Base-by-base conservation (phyloP, 1,140 invertebrate species). In the Maconellicoccus hirsutus region DNA sequence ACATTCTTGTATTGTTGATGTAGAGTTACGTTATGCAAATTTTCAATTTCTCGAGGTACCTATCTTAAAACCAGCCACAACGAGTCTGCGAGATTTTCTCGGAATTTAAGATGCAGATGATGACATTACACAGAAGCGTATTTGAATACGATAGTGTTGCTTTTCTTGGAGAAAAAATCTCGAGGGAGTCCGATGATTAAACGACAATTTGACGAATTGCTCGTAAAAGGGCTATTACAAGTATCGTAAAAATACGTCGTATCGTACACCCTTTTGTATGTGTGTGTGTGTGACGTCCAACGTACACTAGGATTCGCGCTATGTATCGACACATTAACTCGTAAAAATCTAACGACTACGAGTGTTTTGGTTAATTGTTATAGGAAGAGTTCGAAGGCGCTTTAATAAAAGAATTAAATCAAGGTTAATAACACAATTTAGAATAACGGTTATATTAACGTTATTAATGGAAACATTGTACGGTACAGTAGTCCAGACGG, bases 131-230 rank as follows among this genome's bases (percentile, higher is more conserved):
- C n/a, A n/a, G n/a, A n/a, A n/a, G n/a, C n/a, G n/a, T n/a, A n/a
- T n/a, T n/a, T n/a, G n/a, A n/a, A n/a, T n/a, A n/a, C n/a, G n/a
- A n/a, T n/a, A n/a, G n/a, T n/a, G n/a, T n/a, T n/a, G n/a, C n/a
- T n/a, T n/a, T n/a, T n/a, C n/a, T n/a, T n/a, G 29, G 25, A 66
- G 19, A 59, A 26, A 25, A 66, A 66, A 66, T 66, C 61, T 26
- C 61, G 61, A 25, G 61, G 19, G 61, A 19, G 21, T 66, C 21
- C 61, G 25, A 66, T 66, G 22, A 66, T 66, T 26, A 66, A 26
- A 66, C 61, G 61, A 66, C 61, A 66, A 25, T 66, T 66, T 66
- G 61, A 66, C 61, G 61, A 66, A 66, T 66, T 66, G 21, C 61
- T 66, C 61, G 22, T 66, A 66, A 66, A 66, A 66, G 19, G 6